phyloP scores from a whole-genome alignment of 2,113 vertebrate genomes.

The Monarcha castaneiventris region DNA sequence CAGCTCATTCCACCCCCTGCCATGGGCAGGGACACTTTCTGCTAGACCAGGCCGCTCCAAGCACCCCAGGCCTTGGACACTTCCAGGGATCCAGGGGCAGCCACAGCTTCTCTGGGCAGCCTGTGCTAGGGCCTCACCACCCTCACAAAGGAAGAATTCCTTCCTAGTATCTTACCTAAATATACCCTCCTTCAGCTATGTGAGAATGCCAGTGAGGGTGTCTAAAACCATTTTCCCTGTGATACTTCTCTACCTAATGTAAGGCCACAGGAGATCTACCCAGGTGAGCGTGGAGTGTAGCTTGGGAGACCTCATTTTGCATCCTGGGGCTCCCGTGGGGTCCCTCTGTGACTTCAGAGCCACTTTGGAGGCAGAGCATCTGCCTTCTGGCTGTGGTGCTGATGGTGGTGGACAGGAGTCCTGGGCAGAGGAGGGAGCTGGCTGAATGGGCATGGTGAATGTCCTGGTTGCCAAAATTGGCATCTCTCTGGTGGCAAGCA shows the following conservation, averaged over 20 bases:
- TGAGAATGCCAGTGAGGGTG: not conserved
- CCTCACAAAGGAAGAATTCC: not conserved
- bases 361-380: not conserved
- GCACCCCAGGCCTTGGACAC: not conserved
- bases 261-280: not conserved
- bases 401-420: not conserved
- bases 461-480: not conserved
- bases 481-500: accelerated
- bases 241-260: not conserved
- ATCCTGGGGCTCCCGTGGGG: accelerated
- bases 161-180: not conserved
- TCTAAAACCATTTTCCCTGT: not conserved
- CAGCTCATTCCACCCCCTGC: not conserved
- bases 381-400: not conserved
- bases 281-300: not conserved
- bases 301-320: not conserved
- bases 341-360: not conserved
- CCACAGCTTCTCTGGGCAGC: not conserved
- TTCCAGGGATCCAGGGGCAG: not conserved
- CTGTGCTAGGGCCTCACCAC: not conserved
- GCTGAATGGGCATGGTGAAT: accelerated
- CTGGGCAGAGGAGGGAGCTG: not conserved
- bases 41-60: accelerated
- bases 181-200: not conserved
- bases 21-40: not conserved